phyloP scores from a whole-genome alignment of 2,113 vertebrate species.

The Semicossyphus pulcher region DNA sequence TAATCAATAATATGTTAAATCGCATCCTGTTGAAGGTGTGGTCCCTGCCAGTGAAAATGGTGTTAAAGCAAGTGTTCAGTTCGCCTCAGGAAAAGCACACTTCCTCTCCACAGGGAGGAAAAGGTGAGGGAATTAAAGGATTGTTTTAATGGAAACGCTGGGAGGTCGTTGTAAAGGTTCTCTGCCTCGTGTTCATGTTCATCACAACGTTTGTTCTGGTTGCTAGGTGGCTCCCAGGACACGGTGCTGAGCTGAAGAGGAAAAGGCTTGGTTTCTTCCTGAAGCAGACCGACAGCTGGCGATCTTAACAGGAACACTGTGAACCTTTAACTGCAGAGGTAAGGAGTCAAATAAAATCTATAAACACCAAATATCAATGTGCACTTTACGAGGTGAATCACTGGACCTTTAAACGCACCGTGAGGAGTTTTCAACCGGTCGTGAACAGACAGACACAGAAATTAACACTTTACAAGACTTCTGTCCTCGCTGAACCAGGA shows the following conservation, averaged over 20 bases:
- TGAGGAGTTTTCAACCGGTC: no score
- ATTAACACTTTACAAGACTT: no score
- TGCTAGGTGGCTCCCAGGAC: slow-evolving; percentile 76
- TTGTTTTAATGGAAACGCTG: slow-evolving; percentile 61
- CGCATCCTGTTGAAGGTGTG: no score
- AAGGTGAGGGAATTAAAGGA: slow-evolving; percentile 22
- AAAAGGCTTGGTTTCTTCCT: slow-evolving; percentile 81
- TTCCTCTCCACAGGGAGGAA: slow-evolving; percentile 29
- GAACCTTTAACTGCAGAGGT: slow-evolving; percentile 33
- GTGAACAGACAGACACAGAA: no score
- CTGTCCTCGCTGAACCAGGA: background rate
- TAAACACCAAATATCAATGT: no score
- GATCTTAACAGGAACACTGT: slow-evolving; percentile 52
- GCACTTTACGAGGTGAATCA: no score
- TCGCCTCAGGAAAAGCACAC: slow-evolving; percentile 19
- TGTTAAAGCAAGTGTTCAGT: background rate
- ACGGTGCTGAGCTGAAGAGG: slow-evolving; percentile 61
- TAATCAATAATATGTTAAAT: no score
- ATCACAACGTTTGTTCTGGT: slow-evolving; percentile 59
- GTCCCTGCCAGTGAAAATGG: no score
- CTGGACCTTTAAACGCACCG: no score
- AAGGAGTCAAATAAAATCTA: slow-evolving; percentile 41
- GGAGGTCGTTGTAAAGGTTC: slow-evolving; percentile 30
- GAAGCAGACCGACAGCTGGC: slow-evolving; percentile 42
- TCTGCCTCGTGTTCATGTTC: slow-evolving; percentile 9